These are phyloP conservation scores for Phengaris arion DNA, from an alignment of 2,888 invertebrate species.

Conservation along the genomic window DNA sequence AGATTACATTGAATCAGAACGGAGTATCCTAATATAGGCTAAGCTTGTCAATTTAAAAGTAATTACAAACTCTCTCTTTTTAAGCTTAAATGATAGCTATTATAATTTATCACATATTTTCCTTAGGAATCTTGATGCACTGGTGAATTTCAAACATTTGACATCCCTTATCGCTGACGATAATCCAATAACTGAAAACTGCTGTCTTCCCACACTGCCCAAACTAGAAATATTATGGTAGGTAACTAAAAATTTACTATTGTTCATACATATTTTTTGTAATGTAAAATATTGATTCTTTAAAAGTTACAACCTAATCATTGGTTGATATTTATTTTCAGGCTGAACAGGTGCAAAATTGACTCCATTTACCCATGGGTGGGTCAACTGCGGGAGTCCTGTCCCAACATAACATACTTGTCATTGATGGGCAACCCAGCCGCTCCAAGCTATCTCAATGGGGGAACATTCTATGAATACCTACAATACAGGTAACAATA, in stretches of 20 bases:
- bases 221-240: slow-evolving; percentile 88
- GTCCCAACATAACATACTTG: slow-evolving; percentile 86
- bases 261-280: not conserved
- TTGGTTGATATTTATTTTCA: slow-evolving; percentile 42
- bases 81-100: not conserved
- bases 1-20: no score
- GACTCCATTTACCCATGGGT: slow-evolving; percentile 85
- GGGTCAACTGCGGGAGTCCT: slow-evolving; percentile 83
- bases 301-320: not conserved
- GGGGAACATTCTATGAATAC: slow-evolving; percentile 87
- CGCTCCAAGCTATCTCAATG: slow-evolving; percentile 86
- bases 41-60: no score
- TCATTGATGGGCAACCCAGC: slow-evolving; percentile 93
- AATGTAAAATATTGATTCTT: not conserved
- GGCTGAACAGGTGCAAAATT: slow-evolving; percentile 84
- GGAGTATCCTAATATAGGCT: no score
- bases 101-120: slow-evolving; percentile 19
- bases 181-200: slow-evolving; percentile 85
- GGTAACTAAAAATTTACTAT: slow-evolving; percentile 66
- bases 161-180: slow-evolving; percentile 90
- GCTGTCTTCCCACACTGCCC: slow-evolving; percentile 85
- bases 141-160: slow-evolving; percentile 85
- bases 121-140: slow-evolving; percentile 84
- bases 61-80: no score
- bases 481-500: slow-evolving; percentile 84